A percentile compares a stretch with the other conserved stretches of the same genome.
Evolutionary conservation across 2,888 invertebrate genomes (phyloP).

Genomic region (Bhutanitis thaidina): DNA sequence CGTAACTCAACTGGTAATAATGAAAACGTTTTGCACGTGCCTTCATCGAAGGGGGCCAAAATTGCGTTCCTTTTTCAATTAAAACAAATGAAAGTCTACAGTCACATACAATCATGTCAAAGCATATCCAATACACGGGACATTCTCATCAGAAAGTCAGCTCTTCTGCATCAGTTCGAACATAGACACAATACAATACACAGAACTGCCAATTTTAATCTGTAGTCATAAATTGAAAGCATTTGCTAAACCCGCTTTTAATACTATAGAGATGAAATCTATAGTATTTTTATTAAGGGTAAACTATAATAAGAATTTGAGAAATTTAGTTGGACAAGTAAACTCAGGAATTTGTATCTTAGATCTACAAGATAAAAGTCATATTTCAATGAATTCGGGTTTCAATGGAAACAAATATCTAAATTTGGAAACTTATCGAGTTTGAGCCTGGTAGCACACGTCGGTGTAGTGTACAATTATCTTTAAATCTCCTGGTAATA

Average conservation of each 20-base stretch:
- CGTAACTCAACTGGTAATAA: too few species aligned
- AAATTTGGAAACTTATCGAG: background rate
- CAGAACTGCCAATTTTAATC: background rate
- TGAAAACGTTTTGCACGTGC: too few species aligned
- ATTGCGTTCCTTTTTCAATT: constrained; percentile 8
- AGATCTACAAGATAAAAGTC: background rate
- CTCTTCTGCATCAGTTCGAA: background rate
- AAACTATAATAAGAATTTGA: too few species aligned
- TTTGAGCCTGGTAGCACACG: background rate
- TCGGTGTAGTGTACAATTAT: background rate
- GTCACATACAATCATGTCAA: constrained; percentile 12
- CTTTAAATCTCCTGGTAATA: constrained; percentile 12
- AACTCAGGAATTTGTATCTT: background rate
- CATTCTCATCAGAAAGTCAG: background rate
- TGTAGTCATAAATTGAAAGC: background rate
- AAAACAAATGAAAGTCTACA: constrained; percentile 2
- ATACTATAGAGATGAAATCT: background rate
- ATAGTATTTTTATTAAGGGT: too few species aligned
- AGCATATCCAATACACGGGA: background rate
- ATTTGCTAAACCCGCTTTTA: background rate
- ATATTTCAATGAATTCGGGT: background rate
- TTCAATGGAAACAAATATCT: background rate
- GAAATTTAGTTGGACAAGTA: too few species aligned
- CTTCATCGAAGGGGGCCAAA: background rate
- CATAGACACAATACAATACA: background rate